Percentiles rank a stretch among this genome's conserved stretches.
phyloP scores from a whole-genome alignment of 2,888 invertebrate genomes.

The Azorinus chamasolen region DNA sequence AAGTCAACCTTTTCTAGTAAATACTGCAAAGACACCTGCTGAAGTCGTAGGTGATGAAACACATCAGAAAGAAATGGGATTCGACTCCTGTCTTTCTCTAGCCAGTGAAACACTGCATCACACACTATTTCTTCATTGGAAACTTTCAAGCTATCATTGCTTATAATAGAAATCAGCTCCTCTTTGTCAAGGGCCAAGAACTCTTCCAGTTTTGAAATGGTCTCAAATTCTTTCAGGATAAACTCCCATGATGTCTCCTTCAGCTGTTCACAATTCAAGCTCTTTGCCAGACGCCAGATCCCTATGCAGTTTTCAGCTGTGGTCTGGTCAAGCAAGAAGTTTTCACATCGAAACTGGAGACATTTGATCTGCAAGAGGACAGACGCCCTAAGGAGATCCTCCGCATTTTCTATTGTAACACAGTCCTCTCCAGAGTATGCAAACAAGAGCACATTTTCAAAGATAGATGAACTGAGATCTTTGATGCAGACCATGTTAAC shows the following conservation, averaged over 20 bases:
- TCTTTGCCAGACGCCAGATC: conserved; percentile 66
- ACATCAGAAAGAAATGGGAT: conserved; percentile 62
- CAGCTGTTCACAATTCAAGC: conserved; percentile 58
- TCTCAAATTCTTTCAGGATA: conserved; percentile 66
- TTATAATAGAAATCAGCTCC: conserved; percentile 67
- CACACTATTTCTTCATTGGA: conserved; percentile 69
- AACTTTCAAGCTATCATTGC: conserved; percentile 57
- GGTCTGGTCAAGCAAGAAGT: conserved; percentile 64
- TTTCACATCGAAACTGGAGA: conserved; percentile 65
- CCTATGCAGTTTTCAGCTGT: conserved; percentile 69
- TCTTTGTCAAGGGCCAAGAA: conserved; percentile 67
- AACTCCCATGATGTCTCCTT: conserved; percentile 62
- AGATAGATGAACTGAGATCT: conserved; percentile 59
- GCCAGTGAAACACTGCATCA: conserved; percentile 70
- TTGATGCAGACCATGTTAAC: conserved; percentile 66
- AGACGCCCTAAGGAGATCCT: conserved; percentile 65
- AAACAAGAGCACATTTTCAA: conserved; percentile 64
- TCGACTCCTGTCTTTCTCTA: conserved; percentile 60
- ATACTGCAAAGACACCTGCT: conserved; percentile 66
- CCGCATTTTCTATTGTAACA: conserved; percentile 66
- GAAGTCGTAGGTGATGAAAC: conserved; percentile 61
- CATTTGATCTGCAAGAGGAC: conserved; percentile 66
- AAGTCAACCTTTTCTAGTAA: conserved; percentile 66
- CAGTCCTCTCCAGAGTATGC: conserved; percentile 66
- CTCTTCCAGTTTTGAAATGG: conserved; percentile 62